Conservation (phyloP, 2,888 invertebrate species). For the Tenthredo distinguenda region DNA sequence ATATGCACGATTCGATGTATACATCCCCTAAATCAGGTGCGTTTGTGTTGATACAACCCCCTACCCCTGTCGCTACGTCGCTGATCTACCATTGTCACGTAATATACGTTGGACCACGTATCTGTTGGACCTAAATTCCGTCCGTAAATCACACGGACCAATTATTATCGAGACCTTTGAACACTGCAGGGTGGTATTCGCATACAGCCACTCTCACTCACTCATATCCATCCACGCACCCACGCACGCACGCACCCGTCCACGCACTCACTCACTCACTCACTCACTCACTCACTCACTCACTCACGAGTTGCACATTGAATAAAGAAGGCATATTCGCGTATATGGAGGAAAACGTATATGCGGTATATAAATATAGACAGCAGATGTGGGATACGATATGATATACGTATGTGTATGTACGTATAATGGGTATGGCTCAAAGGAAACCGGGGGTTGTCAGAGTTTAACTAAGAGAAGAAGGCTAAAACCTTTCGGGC, state of each 20-base stretch:
- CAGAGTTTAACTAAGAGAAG: conserved; percentile 43
- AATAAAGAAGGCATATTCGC: neutral
- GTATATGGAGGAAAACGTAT: neutral
- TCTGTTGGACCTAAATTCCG: neutral
- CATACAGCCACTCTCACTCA: conserved; percentile 32
- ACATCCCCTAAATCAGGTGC: neutral
- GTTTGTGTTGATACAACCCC: neutral
- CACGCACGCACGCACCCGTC: neutral
- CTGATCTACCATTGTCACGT: neutral
- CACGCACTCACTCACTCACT: neutral
- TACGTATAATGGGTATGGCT: neutral
- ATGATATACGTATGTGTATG: neutral
- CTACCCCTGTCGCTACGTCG: neutral
- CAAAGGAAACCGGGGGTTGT: neutral
- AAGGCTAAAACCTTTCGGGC: conserved; percentile 68
- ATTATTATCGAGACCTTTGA: neutral
- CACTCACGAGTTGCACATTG: conserved; percentile 17
- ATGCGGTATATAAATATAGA: neutral
- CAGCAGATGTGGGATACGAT: neutral
- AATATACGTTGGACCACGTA: neutral
- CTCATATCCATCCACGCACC: neutral
- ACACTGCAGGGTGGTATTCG: neutral
- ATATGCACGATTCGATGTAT: neutral
- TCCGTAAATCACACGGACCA: neutral
- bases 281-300: neutral